Percentiles rank a stretch among this genome's conserved stretches.
phyloP scores from a whole-genome alignment of 2,888 invertebrate genomes.

The Dryococelus australis region DNA sequence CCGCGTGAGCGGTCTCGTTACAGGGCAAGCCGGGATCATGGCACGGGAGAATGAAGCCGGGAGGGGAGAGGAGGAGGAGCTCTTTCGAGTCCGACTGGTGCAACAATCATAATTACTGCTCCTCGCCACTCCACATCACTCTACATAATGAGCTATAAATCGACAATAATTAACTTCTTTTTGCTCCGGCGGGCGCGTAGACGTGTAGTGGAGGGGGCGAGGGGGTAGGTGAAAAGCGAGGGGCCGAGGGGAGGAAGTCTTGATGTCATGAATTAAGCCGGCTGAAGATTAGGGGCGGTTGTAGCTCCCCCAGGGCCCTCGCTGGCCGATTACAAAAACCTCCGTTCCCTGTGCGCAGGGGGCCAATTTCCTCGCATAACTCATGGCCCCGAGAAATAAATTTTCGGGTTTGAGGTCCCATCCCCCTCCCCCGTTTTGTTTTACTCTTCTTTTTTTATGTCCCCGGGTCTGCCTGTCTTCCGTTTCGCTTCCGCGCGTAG shows the following conservation, averaged over 20 bases:
- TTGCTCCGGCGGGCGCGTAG: not conserved
- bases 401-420: not conserved
- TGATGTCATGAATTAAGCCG: slow-evolving; percentile 3
- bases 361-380: slow-evolving; percentile 3
- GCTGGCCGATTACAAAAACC: not conserved
- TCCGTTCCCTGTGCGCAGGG: slow-evolving; percentile 8
- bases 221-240: not conserved
- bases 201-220: not conserved
- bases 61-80: not conserved
- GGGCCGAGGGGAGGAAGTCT: not conserved
- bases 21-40: no score
- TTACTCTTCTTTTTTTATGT: no score
- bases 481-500: not conserved
- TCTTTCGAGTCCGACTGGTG: not conserved
- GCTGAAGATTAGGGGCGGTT: not conserved
- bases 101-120: slow-evolving; percentile 21
- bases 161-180: slow-evolving; percentile 30
- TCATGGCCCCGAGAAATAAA: not conserved
- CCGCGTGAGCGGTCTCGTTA: no score
- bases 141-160: slow-evolving; percentile 29
- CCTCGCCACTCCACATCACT: slow-evolving; percentile 16
- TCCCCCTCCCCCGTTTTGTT: not conserved
- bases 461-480: not conserved
- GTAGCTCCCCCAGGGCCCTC: not conserved
- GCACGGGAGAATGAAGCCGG: not conserved